Percentiles rank a stretch among this genome's conserved stretches.
phyloP scores from a whole-genome alignment of 2,888 invertebrate species.

The Caenorhabditis wallacei region DNA sequence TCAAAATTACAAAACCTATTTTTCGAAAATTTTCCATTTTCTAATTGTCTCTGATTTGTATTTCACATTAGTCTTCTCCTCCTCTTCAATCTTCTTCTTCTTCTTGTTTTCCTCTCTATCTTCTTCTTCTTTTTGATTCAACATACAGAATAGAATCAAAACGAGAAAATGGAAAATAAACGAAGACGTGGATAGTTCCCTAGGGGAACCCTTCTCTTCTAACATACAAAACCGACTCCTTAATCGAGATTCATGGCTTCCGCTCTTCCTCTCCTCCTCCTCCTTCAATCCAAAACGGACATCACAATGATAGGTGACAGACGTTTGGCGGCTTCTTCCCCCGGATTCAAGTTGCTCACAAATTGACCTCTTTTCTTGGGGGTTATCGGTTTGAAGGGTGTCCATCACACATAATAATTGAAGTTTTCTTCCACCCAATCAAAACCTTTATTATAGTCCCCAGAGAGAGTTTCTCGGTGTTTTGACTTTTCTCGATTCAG shows the following conservation, averaged over 20 bases:
- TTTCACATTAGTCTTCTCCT: too few species aligned
- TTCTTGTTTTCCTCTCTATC: background rate
- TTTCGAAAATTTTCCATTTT: background rate
- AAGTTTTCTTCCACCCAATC: slow-evolving; percentile 4
- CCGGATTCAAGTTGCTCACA: background rate
- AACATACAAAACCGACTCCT: slow-evolving; percentile 32
- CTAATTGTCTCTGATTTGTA: too few species aligned
- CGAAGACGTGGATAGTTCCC: slow-evolving; percentile 47
- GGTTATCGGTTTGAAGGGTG: slow-evolving; percentile 57
- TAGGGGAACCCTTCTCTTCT: slow-evolving; percentile 20
- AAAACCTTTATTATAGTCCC: slow-evolving; percentile 1
- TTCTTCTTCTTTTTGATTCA: slow-evolving; percentile 17
- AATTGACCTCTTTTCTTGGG: background rate
- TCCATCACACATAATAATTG: slow-evolving; percentile 53
- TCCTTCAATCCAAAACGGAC: background rate
- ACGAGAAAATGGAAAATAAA: slow-evolving; percentile 29
- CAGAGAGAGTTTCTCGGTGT: background rate
- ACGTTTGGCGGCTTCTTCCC: slow-evolving; percentile 40
- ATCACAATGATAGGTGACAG: slow-evolving; percentile 62
- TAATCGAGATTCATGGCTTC: slow-evolving; percentile 68
- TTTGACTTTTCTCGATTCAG: background rate
- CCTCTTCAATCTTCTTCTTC: background rate
- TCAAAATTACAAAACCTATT: too few species aligned
- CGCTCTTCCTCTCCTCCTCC: slow-evolving; percentile 7
- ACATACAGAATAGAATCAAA: slow-evolving; percentile 52